These are phyloP conservation scores for Peucedramus taeniatus DNA, from an alignment of 2,113 vertebrate species.

Conservation along the genomic window DNA sequence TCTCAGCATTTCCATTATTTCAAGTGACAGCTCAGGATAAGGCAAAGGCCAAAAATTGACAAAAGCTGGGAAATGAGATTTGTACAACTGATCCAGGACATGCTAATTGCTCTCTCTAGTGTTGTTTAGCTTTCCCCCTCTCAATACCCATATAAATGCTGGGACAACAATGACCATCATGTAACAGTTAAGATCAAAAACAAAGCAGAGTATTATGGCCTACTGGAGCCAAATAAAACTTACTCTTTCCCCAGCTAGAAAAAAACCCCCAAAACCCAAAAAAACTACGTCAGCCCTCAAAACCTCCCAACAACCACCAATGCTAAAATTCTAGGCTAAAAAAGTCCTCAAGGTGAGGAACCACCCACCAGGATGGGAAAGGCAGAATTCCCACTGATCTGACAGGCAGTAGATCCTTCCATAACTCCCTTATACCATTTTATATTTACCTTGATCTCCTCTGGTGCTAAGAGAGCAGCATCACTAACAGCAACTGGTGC, in stretches of 20 bases:
- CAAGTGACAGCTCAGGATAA: neutral
- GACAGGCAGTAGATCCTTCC: neutral
- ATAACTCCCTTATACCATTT: neutral
- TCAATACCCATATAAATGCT: neutral
- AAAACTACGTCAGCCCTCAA: rapidly evolving
- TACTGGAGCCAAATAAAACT: neutral
- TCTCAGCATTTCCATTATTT: neutral
- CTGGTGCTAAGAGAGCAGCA: conserved; percentile 87
- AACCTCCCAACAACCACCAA: neutral
- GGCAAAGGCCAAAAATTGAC: neutral
- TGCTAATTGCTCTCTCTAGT: neutral
- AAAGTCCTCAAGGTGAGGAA: neutral
- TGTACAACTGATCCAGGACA: neutral
- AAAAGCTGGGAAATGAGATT: neutral
- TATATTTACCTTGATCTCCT: conserved; percentile 88
- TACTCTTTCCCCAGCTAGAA: neutral
- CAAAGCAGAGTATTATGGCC: neutral
- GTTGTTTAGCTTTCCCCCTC: neutral
- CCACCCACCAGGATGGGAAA: neutral
- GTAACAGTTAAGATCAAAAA: neutral
- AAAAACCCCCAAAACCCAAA: neutral
- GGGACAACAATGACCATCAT: neutral
- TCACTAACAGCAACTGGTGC: conserved; percentile 88
- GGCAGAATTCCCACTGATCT: neutral
- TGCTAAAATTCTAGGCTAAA: neutral